Evolutionary conservation across 2,888 invertebrate genomes (phyloP), one percentile per base, ranked within the genome.

Genomic region (Meandrusa payeni): DNA sequence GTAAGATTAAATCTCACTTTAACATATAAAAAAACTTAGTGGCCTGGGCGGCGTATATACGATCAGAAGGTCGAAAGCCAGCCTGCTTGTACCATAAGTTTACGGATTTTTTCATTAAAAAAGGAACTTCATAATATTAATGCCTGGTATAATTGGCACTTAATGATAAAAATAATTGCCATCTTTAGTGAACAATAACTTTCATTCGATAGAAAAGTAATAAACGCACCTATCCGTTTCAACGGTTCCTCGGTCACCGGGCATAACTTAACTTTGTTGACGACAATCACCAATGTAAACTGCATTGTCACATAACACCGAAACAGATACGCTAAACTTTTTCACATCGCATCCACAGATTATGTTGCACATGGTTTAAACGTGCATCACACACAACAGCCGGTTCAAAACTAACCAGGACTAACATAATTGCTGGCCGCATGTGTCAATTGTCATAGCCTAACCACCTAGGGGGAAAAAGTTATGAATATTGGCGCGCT

Each of bases 251-350:
- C 83, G 47, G 64, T 55, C 48, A 79, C 73, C 59, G 83, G 77
- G 69, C 82, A 85, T 75, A 86, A 60, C 62, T 74, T 71, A 56
- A 87, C 81, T 72, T 71, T 83, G 72, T 82, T 86, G 61, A 86
- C 82, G 52, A 87, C 81, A 54, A 87, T 86, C 48, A 87, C 86
- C 63, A 87, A 66, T 52, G 86, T 86, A 71, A 79, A 87, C 78
- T 87, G 86, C 87, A 87, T 86, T 61, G 69, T 79, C 57, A 56
- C 64, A 72, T 67, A 58, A 52, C 65, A 74, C 67, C 52, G 57
- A 50, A 64, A 68, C 70, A 59, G 50, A 49, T 66, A 68, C 65
- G 54, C 60, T 60, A 64, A 68, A 75, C 59, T 68, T 72, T 68
- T 61, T 76, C 79, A 81, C 78, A 76, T 73, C 61, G 61, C 69